Percentiles rank a stretch among this genome's conserved stretches.
These are phyloP conservation scores for Pontoporia blainvillei DNA, from an alignment of 2,113 vertebrate species.

Conservation along the genomic window DNA sequence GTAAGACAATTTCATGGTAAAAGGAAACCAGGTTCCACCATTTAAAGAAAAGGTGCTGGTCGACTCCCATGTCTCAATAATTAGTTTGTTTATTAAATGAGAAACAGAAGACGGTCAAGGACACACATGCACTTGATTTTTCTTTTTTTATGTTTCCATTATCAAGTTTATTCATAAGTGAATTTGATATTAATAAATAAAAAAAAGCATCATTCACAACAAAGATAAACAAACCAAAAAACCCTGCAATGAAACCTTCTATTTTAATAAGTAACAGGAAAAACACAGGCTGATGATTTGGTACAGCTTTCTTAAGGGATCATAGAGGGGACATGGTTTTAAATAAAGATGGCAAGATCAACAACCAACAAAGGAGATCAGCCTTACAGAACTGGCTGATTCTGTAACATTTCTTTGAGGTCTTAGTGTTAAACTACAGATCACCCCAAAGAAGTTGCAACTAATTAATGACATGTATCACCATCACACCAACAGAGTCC, in stretches of 20 bases:
- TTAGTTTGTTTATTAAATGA: conserved; percentile 65
- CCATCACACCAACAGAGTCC: conserved; percentile 71
- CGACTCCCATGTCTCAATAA: conserved; percentile 43
- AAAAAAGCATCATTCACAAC: conserved; percentile 86
- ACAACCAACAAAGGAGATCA: conserved; percentile 78
- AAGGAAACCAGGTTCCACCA: conserved; percentile 71
- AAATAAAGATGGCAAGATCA: conserved; percentile 77
- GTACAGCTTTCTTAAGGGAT: conserved; percentile 79
- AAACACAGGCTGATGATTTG: conserved; percentile 81
- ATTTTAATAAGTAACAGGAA: conserved; percentile 77
- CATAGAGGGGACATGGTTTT: conserved; percentile 72
- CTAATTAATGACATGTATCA: conserved; percentile 75
- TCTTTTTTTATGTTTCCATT: conserved; percentile 79
- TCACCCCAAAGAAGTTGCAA: conserved; percentile 77
- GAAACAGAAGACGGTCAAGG: conserved; percentile 73
- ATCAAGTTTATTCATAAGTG: conserved; percentile 76
- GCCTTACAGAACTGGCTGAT: conserved; percentile 78
- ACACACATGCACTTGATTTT: conserved; percentile 79
- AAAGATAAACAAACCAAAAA: conserved; percentile 78
- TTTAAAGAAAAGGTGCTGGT: conserved; percentile 59
- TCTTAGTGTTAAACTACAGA: conserved; percentile 73
- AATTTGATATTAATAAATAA: conserved; percentile 83
- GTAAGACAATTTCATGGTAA: conserved; percentile 73
- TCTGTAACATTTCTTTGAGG: conserved; percentile 76
- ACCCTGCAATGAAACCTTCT: conserved; percentile 78